Evolutionary conservation across 2,888 invertebrate species (phyloP).

Genomic region (Pollenia griseotomentosa): DNA sequence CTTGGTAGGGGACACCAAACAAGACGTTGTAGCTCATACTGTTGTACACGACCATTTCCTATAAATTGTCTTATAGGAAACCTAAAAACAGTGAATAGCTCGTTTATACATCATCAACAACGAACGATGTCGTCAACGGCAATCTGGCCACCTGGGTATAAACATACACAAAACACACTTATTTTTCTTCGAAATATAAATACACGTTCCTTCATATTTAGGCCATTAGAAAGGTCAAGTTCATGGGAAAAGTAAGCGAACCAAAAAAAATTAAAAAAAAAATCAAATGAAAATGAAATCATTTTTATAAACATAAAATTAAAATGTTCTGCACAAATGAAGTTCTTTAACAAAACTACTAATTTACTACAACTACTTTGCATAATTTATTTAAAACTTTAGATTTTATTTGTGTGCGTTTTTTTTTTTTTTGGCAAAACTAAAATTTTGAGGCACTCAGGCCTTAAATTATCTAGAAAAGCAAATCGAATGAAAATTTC

Average conservation of each 20-base stretch:
- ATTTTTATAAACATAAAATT: slow-evolving; percentile 27
- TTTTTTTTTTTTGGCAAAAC: slow-evolving; percentile 28
- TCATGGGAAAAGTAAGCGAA: slow-evolving; percentile 31
- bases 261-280: not conserved
- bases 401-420: slow-evolving; percentile 1
- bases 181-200: too few species aligned
- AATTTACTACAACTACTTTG: slow-evolving; percentile 21
- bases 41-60: too few species aligned
- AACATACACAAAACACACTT: too few species aligned
- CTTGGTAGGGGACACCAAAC: too few species aligned
- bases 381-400: not conserved
- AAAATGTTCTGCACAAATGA: slow-evolving; percentile 54
- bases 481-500: slow-evolving; percentile 36
- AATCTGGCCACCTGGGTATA: too few species aligned
- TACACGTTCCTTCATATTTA: not conserved
- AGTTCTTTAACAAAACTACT: slow-evolving; percentile 16
- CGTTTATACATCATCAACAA: too few species aligned
- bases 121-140: too few species aligned
- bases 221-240: slow-evolving; percentile 65
- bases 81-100: too few species aligned
- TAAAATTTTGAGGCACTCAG: slow-evolving; percentile 23
- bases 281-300: slow-evolving; percentile 14
- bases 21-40: too few species aligned
- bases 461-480: slow-evolving; percentile 60
- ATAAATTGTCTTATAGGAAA: too few species aligned